Evolutionary conservation across 2,888 invertebrate genomes (phyloP), one percentile per base, ranked within the genome.

Genomic region (Aleiodes alternator): DNA sequence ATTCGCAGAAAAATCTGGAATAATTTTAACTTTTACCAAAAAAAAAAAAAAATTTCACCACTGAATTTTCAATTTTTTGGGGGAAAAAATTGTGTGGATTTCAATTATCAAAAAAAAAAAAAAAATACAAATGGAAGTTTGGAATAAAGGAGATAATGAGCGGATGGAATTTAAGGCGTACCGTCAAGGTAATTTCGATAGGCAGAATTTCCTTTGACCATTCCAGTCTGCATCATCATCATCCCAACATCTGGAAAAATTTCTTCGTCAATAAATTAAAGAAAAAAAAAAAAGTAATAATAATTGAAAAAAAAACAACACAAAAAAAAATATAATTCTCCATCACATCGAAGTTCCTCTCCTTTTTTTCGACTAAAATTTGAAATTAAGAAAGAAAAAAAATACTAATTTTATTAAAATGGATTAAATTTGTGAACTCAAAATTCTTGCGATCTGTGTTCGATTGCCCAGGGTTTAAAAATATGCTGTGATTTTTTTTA

Each of bases 221-320:
- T 96, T 93, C 96, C 96, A 91, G 96, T 94, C 95, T 96, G 96
- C 96, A 96, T 96, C 96, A 96, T 96, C 94, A 96, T 96, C 96
- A 96, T 96, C 93, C 96, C 96, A 92, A 96, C 96, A 96, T 96
- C 96, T 96, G 96, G 89, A 95, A 95, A 94, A 94, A 94, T 87
- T 75, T 78, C 73, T 64, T 68, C 68, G 71, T 81, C 80, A 81
- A 78, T 80, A 75, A 48, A 55, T 72, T 72, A 31, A 8, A 53
- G 7, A 53, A 14, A 16, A 53, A 53, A 61, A 23, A 34, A 6
- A 6, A 31, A 31, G 5, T 31, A 31, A 3, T 34, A 23, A 34
- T 14, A 59, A 34, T 59, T 14, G 12, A 34, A 34, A 34, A 59
- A 14, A 7, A 16, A 29, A 34, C 3, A 29, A 59, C 14, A 23